A percentile compares a stretch with the other conserved stretches of the same genome.
These are phyloP conservation scores for Drosophila serrata DNA, from an alignment of 1,140 invertebrate species.

Conservation along the genomic window DNA sequence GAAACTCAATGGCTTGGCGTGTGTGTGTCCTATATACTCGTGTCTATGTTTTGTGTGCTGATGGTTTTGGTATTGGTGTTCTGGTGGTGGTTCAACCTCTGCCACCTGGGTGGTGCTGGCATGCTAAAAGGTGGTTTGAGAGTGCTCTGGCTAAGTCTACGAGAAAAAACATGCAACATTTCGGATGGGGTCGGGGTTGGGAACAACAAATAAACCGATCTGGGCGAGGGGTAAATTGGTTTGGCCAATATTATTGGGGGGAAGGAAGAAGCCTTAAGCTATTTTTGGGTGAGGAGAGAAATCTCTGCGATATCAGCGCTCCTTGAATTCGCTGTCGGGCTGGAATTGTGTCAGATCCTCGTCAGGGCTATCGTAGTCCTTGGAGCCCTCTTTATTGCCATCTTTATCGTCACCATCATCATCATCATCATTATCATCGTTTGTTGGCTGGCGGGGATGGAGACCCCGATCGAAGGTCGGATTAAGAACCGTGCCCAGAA, in stretches of 20 bases:
- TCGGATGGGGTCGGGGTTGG: not conserved
- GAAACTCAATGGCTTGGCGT: constrained; percentile 12
- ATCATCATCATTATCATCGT: constrained; percentile 1
- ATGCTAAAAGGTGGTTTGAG: constrained; percentile 23
- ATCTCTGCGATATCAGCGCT: constrained; percentile 10
- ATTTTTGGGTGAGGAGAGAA: not conserved
- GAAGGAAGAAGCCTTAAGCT: constrained; percentile 18
- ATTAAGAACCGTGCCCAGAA: constrained; percentile 76
- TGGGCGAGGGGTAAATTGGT: not conserved
- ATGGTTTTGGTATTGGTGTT: not conserved
- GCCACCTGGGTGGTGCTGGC: constrained; percentile 31
- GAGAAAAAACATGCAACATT: constrained; percentile 33
- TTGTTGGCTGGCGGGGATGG: constrained; percentile 7
- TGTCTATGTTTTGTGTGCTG: constrained; percentile 18
- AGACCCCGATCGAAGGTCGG: constrained; percentile 49
- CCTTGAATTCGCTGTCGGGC: constrained; percentile 62
- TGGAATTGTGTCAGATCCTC: constrained; percentile 64
- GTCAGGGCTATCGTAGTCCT: constrained; percentile 60
- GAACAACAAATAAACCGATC: constrained; percentile 8
- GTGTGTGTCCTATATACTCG: constrained; percentile 5
- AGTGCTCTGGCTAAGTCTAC: constrained; percentile 17
- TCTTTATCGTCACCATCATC: constrained; percentile 22
- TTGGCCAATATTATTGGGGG: constrained; percentile 21
- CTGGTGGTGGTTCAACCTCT: constrained; percentile 27
- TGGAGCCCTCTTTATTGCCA: constrained; percentile 11